Evolutionary conservation across 2,797 vertebrate species (phyloP), one percentile per base, ranked within the genome.

Genomic region (Spondyliosoma cantharus): DNA sequence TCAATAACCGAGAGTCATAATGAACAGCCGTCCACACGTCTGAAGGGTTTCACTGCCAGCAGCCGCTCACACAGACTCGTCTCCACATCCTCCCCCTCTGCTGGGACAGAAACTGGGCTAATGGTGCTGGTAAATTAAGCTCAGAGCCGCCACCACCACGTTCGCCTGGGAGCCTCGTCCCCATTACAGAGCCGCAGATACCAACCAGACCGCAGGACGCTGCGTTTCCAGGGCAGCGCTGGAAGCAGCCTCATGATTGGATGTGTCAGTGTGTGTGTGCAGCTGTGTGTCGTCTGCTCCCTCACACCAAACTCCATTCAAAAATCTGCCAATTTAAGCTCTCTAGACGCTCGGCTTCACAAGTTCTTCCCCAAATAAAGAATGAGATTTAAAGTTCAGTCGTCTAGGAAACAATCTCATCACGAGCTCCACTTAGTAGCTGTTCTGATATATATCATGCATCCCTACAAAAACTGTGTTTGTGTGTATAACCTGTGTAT

Each of bases 91-190:
- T 15, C 13, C 61, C 68, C 32, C 57, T 25, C n/a, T 20, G 63
- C 25, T 54, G 58, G 53, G 67, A 62, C 32, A 74, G 71, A 85
- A 90, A 90, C 77, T 91, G 86, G 90, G 89, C 70, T 86, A 86
- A 87, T 88, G 86, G 81, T 46, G 76, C 67, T 67, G 86, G 79
- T 89, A 91, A 87, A 93, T 82, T 85, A 89, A 87, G 87, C 79
- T 85, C 79, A 15, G 27, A 1, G 57, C 62, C 64, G 11, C 42
- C 16, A 64, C 72, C 16, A 64, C 72, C 75, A 13, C 54, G 4
- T 20, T 66, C 85, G 29, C 87, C 71, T 76, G 90, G 88, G 92
- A 90, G 75, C 84, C 78, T 73, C 80, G 91, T 87, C 92, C 93
- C 84, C 87, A 59, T 92, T 94, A 83, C 84, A 1, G 65, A n/a